A percentile compares a stretch with the other conserved stretches of the same genome.
phyloP scores from a whole-genome alignment of 1,140 invertebrate genomes.

The Onthophagus taurus region DNA sequence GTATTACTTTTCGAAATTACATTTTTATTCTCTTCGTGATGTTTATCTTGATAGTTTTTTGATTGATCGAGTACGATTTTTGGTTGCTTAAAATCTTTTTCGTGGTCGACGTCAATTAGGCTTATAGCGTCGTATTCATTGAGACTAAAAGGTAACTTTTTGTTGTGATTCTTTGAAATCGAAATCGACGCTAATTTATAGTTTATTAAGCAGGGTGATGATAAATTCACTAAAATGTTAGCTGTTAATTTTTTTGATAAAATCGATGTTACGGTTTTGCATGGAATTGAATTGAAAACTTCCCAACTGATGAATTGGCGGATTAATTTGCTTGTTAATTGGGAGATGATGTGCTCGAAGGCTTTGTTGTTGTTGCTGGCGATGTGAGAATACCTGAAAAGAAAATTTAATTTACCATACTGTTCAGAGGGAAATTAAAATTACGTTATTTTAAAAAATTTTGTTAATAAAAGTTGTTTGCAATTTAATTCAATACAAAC shows the following conservation, averaged over 20 bases:
- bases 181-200: constrained; percentile 34
- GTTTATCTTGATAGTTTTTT: no score
- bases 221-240: constrained; percentile 40
- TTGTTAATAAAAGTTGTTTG: no score
- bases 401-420: no score
- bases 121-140: background rate
- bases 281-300: constrained; percentile 53
- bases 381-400: constrained; percentile 37
- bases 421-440: no score
- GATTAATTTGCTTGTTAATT: constrained; percentile 45
- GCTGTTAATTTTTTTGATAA: constrained; percentile 47
- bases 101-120: background rate
- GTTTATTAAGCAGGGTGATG: constrained; percentile 45
- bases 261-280: constrained; percentile 50
- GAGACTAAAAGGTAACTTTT: constrained; percentile 2
- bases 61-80: no score
- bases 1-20: background rate
- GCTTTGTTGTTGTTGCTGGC: constrained; percentile 38
- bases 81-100: no score
- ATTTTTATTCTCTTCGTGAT: no score
- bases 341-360: constrained; percentile 48
- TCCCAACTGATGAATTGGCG: constrained; percentile 56
- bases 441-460: no score
- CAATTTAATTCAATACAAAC: no score
- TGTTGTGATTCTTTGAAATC: background rate